A percentile compares a stretch with the other conserved stretches of the same genome.
These are phyloP conservation scores for Corythornis vintsioides DNA, from an alignment of 2,113 vertebrate genomes.

Conservation along the genomic window DNA sequence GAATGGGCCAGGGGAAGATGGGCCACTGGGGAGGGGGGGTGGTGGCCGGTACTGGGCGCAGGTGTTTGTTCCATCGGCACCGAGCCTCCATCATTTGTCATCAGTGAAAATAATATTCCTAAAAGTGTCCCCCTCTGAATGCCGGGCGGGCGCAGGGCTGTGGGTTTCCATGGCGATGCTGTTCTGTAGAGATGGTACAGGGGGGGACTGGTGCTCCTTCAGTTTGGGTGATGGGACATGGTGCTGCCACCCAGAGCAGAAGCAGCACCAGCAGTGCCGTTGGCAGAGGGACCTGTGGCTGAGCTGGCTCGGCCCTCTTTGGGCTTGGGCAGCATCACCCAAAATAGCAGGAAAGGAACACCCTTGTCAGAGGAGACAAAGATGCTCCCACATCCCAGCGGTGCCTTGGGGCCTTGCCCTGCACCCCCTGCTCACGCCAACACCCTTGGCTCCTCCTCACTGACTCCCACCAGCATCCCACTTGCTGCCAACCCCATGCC, in stretches of 20 bases:
- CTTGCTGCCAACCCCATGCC: not conserved
- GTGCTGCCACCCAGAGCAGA: not conserved
- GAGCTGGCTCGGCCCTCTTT: not conserved
- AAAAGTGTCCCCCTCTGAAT: constrained; percentile 44
- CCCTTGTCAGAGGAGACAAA: not conserved
- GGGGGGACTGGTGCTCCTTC: constrained; percentile 17
- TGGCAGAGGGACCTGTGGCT: not conserved
- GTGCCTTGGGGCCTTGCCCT: not conserved
- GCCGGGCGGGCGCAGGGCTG: constrained; percentile 56
- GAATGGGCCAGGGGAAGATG: constrained; percentile 21
- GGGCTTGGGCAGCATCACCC: not conserved
- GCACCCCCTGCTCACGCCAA: fast-evolving
- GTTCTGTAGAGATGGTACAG: not conserved
- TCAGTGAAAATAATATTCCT: constrained; percentile 57
- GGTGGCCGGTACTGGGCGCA: not conserved
- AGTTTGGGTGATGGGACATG: not conserved
- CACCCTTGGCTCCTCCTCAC: not conserved
- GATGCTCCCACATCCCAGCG: not conserved
- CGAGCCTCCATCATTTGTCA: constrained; percentile 60
- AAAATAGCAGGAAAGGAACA: not conserved
- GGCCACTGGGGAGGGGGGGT: not conserved
- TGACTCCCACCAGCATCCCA: not conserved
- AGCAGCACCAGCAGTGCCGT: not conserved
- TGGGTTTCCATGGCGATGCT: constrained; percentile 46
- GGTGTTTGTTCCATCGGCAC: constrained; percentile 6